Evolutionary conservation across 1,140 invertebrate species (phyloP).

Genomic region (Antheraea pernyi): DNA sequence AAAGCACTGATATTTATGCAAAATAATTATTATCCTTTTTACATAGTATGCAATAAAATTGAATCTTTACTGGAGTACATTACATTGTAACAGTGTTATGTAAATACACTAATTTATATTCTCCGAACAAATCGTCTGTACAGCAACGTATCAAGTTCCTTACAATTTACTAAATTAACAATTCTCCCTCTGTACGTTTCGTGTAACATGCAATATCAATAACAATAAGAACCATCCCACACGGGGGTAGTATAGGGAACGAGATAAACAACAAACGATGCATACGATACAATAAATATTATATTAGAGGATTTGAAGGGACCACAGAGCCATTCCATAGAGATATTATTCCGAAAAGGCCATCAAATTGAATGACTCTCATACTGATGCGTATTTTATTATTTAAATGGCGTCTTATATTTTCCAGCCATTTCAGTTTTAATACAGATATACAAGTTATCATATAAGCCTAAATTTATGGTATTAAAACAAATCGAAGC

Average conservation of each 20-base stretch:
- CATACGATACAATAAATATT: conserved; percentile 12
- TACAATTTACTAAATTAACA: conserved; percentile 28
- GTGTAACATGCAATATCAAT: conserved; percentile 21
- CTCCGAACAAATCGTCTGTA: conserved; percentile 14
- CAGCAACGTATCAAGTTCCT: conserved; percentile 16
- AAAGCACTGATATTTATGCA: too few relatives aligned
- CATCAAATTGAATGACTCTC: conserved; percentile 9
- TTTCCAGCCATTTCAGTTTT: not conserved
- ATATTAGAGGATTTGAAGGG: conserved; percentile 10
- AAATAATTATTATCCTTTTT: too few relatives aligned
- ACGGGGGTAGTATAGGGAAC: not conserved
- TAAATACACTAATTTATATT: conserved; percentile 6
- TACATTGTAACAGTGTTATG: not conserved
- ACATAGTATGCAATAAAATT: too few relatives aligned
- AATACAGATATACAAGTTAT: not conserved
- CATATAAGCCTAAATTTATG: not conserved
- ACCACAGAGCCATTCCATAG: conserved; percentile 2
- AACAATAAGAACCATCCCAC: conserved; percentile 21
- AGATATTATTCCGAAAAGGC: conserved; percentile 5
- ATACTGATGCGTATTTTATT: not conserved
- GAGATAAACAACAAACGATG: conserved; percentile 17
- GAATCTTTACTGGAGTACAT: not conserved
- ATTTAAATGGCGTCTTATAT: not conserved
- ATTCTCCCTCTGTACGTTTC: conserved; percentile 13
- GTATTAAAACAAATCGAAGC: too few relatives aligned